phyloP scores from a whole-genome alignment of 1,140 invertebrate species.

The Drosophila sp. region DNA sequence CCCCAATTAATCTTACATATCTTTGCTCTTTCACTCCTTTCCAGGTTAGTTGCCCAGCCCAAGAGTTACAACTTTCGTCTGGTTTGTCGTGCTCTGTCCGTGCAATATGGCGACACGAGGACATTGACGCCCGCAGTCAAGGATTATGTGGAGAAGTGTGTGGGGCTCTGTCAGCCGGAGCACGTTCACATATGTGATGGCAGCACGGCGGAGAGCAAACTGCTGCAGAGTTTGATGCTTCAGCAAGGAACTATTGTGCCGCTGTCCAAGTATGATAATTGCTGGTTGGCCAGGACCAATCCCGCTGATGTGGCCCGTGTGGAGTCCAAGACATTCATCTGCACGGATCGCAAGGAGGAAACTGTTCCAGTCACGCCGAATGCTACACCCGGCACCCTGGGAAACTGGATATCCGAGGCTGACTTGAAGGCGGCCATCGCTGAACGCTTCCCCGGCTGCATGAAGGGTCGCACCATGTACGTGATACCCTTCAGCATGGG shows the following conservation, averaged over 20 bases:
- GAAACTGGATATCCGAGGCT: slow-evolving; percentile 95
- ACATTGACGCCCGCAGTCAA: slow-evolving; percentile 85
- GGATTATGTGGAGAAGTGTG: slow-evolving; percentile 89
- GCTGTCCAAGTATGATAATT: slow-evolving; percentile 94
- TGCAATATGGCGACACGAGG: slow-evolving; percentile 68
- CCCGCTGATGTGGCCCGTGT: slow-evolving; percentile 97
- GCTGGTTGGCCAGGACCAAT: slow-evolving; percentile 95
- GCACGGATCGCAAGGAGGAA: slow-evolving; percentile 90
- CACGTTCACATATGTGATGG: slow-evolving; percentile 94
- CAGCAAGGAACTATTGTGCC: slow-evolving; percentile 89
- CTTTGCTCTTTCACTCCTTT: neutral
- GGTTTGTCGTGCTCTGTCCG: slow-evolving; percentile 62
- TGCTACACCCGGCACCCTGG: slow-evolving; percentile 89
- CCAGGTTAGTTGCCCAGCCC: slow-evolving; percentile 34
- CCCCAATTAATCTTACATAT: neutral
- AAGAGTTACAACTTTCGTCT: slow-evolving; percentile 60
- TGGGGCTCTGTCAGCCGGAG: slow-evolving; percentile 90
- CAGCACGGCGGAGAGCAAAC: slow-evolving; percentile 88
- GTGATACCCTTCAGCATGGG: slow-evolving; percentile 98
- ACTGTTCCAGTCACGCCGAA: slow-evolving; percentile 89
- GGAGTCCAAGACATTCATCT: slow-evolving; percentile 95
- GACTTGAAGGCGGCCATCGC: slow-evolving; percentile 91
- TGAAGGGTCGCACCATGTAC: slow-evolving; percentile 97
- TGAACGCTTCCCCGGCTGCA: slow-evolving; percentile 93
- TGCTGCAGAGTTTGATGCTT: slow-evolving; percentile 88